Evolutionary conservation across 2,797 vertebrate species (phyloP).

Genomic region (Micromesistius poutassou): DNA sequence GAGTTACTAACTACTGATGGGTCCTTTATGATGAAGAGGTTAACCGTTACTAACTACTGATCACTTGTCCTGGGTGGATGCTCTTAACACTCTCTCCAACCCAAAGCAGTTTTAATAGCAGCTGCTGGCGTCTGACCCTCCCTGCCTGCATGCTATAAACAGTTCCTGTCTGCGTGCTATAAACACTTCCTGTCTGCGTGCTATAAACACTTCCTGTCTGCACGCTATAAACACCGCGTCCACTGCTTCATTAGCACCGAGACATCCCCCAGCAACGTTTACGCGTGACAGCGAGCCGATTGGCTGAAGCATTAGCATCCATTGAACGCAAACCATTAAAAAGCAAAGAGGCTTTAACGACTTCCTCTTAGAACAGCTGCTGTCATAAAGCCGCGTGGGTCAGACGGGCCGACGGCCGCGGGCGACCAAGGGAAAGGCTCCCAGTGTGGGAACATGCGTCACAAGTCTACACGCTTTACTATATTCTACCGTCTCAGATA

Average conservation of each 20-base stretch:
- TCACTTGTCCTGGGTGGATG: background rate
- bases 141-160: background rate
- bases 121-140: background rate
- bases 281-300: background rate
- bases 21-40: too few species aligned
- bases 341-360: slow-evolving; percentile 42
- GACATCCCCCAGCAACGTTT: background rate
- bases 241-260: background rate
- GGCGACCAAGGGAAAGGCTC: background rate
- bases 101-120: background rate
- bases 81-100: background rate
- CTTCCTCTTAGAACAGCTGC: slow-evolving; percentile 51
- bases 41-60: too few species aligned
- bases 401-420: background rate
- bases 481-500: background rate
- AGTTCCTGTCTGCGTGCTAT: background rate
- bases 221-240: background rate
- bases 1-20: too few species aligned
- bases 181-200: slow-evolving; percentile 2
- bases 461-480: background rate
- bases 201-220: background rate
- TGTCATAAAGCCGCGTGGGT: background rate
- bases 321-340: slow-evolving; percentile 46
- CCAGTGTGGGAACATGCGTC: background rate
- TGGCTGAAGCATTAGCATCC: background rate